phyloP scores from a whole-genome alignment of 2,113 vertebrate species.

The Clupea harengus region DNA sequence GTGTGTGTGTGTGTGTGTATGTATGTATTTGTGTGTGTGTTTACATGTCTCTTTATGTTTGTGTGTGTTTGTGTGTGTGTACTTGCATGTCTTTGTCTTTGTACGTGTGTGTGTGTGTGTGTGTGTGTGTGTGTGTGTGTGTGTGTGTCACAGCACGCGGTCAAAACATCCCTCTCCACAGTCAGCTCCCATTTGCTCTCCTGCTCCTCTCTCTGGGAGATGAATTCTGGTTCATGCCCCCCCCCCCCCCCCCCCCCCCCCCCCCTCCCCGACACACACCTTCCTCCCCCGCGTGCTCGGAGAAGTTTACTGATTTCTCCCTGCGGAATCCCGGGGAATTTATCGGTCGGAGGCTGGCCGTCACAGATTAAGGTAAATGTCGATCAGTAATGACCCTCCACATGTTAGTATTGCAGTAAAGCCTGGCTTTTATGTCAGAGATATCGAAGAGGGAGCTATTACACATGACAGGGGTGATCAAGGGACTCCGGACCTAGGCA shows the following conservation, averaged over 20 bases:
- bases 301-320: conserved; percentile 92
- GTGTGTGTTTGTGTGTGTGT: too few relatives aligned
- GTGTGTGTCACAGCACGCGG: conserved; percentile 60
- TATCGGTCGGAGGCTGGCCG: conserved; percentile 90
- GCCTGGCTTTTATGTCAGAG: conserved; percentile 91
- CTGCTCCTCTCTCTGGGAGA: conserved; percentile 81
- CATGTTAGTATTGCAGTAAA: conserved; percentile 96
- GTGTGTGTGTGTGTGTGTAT: not conserved
- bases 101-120: not conserved
- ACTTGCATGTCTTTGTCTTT: conserved; percentile 21
- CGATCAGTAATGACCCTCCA: conserved; percentile 95
- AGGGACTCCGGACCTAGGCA: conserved; percentile 91
- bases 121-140: too few relatives aligned
- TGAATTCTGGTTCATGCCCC: conserved; percentile 87
- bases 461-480: conserved; percentile 93
- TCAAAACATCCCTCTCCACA: conserved; percentile 57
- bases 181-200: conserved; percentile 84
- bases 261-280: not conserved
- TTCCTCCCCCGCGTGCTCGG: conserved; percentile 60
- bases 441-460: conserved; percentile 90
- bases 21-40: not conserved
- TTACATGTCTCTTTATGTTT: conserved; percentile 68
- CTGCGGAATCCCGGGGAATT: conserved; percentile 89
- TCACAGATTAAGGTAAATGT: conserved; percentile 95
- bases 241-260: conserved; percentile 76